Percentiles rank a stretch among this genome's conserved stretches.
These are phyloP conservation scores for Zosterops hypoxanthus DNA, from an alignment of 2,113 vertebrate genomes.

Conservation along the genomic window DNA sequence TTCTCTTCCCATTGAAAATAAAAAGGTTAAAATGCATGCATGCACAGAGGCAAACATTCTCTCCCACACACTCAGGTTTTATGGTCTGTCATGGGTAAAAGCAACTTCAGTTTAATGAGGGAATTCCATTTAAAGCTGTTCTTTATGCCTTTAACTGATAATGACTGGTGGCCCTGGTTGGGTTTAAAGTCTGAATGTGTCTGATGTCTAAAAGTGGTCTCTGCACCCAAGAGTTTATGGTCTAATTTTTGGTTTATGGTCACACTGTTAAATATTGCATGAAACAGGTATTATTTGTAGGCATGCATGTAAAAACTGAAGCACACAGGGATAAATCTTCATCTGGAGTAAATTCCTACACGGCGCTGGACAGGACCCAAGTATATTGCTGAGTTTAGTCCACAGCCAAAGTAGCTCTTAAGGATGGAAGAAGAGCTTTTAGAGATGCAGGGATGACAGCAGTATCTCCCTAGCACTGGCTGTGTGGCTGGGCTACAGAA, in stretches of 20 bases:
- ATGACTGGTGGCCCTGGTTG: background rate
- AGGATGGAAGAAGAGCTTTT: background rate
- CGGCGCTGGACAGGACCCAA: rapidly evolving
- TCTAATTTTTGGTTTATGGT: background rate
- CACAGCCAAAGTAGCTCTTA: background rate
- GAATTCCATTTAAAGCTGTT: constrained; percentile 47
- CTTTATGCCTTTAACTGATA: constrained; percentile 5
- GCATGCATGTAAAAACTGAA: background rate
- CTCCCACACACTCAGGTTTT: constrained; percentile 24
- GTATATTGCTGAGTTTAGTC: background rate
- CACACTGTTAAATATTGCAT: background rate
- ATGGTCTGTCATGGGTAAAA: constrained; percentile 53
- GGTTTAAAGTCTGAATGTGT: background rate
- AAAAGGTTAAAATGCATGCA: background rate
- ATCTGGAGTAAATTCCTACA: background rate
- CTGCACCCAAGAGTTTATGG: background rate
- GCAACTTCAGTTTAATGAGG: constrained; percentile 47
- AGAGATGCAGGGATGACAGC: background rate
- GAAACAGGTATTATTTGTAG: background rate
- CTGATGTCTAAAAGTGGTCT: background rate
- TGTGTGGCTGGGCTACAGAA: background rate
- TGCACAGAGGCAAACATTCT: constrained; percentile 1
- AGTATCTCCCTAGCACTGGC: background rate
- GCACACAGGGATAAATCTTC: background rate
- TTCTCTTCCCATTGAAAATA: constrained; percentile 53